A percentile compares a stretch with the other conserved stretches of the same genome.
Evolutionary conservation across 2,797 vertebrate genomes (phyloP).

Genomic region (Acanthiza pusilla): DNA sequence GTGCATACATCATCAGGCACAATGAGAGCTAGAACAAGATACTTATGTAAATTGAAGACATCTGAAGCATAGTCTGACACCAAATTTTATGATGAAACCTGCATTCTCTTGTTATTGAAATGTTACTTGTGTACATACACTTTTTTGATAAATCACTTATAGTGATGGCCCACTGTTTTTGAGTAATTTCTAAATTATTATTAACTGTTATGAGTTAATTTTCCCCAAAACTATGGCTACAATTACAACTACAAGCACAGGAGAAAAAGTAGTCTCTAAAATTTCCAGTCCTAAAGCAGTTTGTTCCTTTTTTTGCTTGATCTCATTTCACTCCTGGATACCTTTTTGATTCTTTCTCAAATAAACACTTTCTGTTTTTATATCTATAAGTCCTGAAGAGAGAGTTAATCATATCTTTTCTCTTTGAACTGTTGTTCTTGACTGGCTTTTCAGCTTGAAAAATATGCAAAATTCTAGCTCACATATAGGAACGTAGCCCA

Average conservation of each 20-base stretch:
- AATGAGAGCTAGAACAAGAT: background rate
- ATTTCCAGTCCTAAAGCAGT: background rate
- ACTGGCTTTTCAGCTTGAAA: background rate
- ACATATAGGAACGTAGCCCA: accelerated
- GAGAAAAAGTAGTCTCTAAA: background rate
- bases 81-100: background rate
- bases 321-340: background rate
- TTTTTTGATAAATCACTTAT: background rate
- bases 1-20: background rate
- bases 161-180: background rate
- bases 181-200: background rate
- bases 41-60: background rate
- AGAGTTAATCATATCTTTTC: background rate
- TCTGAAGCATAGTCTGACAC: background rate
- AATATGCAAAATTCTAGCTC: background rate
- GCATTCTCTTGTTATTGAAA: background rate
- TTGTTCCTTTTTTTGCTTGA: background rate
- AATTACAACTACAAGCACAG: background rate
- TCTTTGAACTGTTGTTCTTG: background rate
- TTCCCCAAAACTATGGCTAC: background rate
- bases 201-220: background rate
- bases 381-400: background rate
- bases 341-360: background rate
- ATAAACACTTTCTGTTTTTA: background rate
- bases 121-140: background rate